phyloP scores from a whole-genome alignment of 2,797 vertebrate species.

The Macrochelys suwanniensis region DNA sequence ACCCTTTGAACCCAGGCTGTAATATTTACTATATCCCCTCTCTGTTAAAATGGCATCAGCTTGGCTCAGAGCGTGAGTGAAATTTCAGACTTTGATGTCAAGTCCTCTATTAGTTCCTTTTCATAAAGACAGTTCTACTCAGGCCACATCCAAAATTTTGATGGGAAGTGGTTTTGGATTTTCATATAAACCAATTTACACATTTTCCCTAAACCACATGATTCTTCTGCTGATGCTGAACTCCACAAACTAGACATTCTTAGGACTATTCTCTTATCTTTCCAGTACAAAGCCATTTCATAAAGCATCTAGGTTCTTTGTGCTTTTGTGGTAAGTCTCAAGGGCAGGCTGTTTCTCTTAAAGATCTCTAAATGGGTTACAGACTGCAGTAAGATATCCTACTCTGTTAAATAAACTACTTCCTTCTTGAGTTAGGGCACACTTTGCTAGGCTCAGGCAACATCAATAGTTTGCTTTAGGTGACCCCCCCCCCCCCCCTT shows the following conservation, averaged over 20 bases:
- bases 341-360: background rate
- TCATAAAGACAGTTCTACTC: background rate
- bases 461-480: background rate
- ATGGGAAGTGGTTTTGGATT: background rate
- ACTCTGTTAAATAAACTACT: conserved; percentile 3
- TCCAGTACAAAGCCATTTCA: background rate
- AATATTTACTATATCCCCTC: background rate
- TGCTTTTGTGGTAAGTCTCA: background rate
- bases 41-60: background rate
- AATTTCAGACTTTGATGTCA: background rate
- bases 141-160: background rate
- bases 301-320: background rate
- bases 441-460: background rate
- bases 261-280: background rate
- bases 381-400: background rate
- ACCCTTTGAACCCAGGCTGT: background rate
- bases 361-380: background rate
- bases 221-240: background rate
- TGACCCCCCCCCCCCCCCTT: background rate
- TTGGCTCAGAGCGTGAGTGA: background rate
- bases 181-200: background rate
- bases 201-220: background rate
- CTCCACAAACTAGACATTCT: background rate
- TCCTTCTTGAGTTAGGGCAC: background rate
- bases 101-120: background rate